phyloP scores from a whole-genome alignment of 2,888 invertebrate species.

The Clostera curtula region DNA sequence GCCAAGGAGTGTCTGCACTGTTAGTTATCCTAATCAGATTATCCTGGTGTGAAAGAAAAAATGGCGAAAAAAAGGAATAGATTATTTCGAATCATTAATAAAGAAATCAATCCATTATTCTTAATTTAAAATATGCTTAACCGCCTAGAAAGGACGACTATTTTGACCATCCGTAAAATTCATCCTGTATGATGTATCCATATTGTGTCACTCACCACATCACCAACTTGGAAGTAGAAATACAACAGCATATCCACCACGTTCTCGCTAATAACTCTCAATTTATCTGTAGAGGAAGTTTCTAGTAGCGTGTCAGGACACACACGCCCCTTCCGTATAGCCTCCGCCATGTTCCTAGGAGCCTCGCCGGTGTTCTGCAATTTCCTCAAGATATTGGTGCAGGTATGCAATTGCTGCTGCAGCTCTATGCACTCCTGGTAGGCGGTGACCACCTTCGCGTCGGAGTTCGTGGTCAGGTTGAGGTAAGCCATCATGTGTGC shows the following conservation, averaged over 20 bases:
- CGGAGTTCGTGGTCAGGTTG: conserved; percentile 77
- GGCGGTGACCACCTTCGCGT: conserved; percentile 66
- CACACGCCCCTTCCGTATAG: conserved; percentile 43
- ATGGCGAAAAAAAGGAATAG: too few relatives aligned
- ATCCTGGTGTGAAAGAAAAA: too few relatives aligned
- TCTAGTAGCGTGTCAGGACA: conserved; percentile 62
- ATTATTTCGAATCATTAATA: too few relatives aligned
- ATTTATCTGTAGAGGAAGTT: conserved; percentile 86
- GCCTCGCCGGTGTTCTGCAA: conserved; percentile 76
- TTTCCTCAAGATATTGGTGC: conserved; percentile 83
- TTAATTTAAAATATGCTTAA: too few relatives aligned
- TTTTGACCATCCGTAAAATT: too few relatives aligned
- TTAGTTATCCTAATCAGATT: too few relatives aligned
- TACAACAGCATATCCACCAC: conserved; percentile 87
- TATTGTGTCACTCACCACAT: conserved; percentile 58
- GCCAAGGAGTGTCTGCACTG: too few relatives aligned
- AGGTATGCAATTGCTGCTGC: conserved; percentile 91
- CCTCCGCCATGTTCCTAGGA: conserved; percentile 40
- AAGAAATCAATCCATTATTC: too few relatives aligned
- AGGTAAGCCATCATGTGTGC: conserved; percentile 90
- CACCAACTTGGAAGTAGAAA: conserved; percentile 73
- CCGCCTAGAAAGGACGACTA: too few relatives aligned
- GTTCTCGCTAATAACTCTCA: conserved; percentile 87
- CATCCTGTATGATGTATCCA: too few relatives aligned
- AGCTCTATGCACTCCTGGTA: conserved; percentile 88